Base-by-base conservation (phyloP, 1,140 invertebrate genomes). In the Bombus breviceps region DNA sequence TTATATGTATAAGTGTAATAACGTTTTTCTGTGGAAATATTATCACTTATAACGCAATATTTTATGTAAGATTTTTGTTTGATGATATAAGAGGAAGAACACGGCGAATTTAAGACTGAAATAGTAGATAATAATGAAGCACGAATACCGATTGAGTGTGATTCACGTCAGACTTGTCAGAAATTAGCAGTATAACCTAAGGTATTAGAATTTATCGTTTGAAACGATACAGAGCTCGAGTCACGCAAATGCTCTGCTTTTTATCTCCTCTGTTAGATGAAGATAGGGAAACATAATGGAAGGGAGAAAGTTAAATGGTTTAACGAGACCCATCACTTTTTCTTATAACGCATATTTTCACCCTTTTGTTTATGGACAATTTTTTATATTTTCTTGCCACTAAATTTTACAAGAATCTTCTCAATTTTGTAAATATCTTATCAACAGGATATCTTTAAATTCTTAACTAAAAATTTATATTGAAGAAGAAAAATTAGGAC, bases 151-250 rank as follows among this genome's bases (percentile, higher is more conserved):
- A 64, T 78, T 28, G 59, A 39, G 75, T 62, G 57, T 62, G 75
- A 64, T 78, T 64, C 37, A 41, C 25, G 34, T 39, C 25, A 41
- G 28, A 62, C 15, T 64, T 41, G 75, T 78, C 59, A 64, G 59
- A 28, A 64, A 62, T 78, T 64, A 77, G 37, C 57, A 22, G 39
- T 25, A 64, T 78, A 66, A 1, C 37, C 10, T 28, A 37, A 78
- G 9, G 28, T 78, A 66, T 78, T 39, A 41, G 59, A 78, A 78
- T 78, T 77, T 77, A 77, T 77, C 37, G 57, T 77, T 64, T 39
- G 59, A 28, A 78, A 64, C 37, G 57, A 77, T 12, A 59, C 34
- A 12, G 28, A n/a, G 39, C 9, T 39, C 71, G 75, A 41, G 57
- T 43, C 75, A 78, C 57, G 75, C 57, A 41, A 78, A 66, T 64